Evolutionary conservation across 2,888 invertebrate genomes (phyloP).

Genomic region (Phoenoteleia sp.): DNA sequence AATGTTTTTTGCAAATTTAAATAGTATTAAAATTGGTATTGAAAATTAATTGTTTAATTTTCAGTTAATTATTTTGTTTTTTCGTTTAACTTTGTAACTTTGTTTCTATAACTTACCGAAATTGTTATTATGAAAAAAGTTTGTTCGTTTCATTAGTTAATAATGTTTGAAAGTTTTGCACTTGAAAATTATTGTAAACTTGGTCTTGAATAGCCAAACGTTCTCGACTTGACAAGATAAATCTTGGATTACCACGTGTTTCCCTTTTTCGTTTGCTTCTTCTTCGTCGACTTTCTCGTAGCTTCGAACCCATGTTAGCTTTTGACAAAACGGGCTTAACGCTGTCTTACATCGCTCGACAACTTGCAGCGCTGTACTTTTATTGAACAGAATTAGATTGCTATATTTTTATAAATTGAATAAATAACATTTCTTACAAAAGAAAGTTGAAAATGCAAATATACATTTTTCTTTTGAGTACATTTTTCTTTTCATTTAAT

Average conservation of each 20-base stretch:
- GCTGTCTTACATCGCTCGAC: conserved; percentile 79
- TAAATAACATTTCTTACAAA: too few species aligned
- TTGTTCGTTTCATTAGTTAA: too few species aligned
- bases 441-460: too few species aligned
- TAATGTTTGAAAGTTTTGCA: conserved; percentile 39
- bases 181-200: conserved; percentile 18
- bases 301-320: conserved; percentile 61
- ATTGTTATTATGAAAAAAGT: too few species aligned
- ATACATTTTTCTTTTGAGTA: too few species aligned
- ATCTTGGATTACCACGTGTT: conserved; percentile 85
- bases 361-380: conserved; percentile 75
- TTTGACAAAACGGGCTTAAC: conserved; percentile 79
- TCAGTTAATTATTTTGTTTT: too few species aligned
- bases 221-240: conserved; percentile 83
- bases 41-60: too few species aligned
- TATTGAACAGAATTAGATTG: conserved; percentile 55
- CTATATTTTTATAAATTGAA: not conserved
- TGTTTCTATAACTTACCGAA: too few species aligned
- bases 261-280: conserved; percentile 70
- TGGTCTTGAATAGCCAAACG: conserved; percentile 71
- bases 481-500: too few species aligned
- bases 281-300: conserved; percentile 60
- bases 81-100: too few species aligned
- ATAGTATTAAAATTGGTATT: too few species aligned
- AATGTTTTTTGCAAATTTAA: too few species aligned